Evolutionary conservation across 30 jellyfish, hydroid and myxozoan species (phyloP).

Genomic region (Hydractinia symbiolongicarpus): DNA sequence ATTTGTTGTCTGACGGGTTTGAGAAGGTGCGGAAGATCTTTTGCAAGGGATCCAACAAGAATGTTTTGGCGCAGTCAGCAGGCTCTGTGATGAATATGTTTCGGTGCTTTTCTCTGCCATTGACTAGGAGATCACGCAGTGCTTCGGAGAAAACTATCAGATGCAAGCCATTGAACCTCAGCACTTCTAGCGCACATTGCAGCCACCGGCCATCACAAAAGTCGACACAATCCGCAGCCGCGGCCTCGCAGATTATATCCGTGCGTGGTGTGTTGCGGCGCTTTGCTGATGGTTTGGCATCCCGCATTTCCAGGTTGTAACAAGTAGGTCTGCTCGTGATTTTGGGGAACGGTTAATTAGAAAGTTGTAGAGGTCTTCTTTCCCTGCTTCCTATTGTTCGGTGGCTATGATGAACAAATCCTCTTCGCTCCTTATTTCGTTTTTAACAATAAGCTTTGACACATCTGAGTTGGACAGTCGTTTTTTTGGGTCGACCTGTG

Average conservation of each 20-base stretch:
- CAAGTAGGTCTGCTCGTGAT: slow-evolving; percentile 6
- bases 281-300: not conserved
- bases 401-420: slow-evolving; percentile 41
- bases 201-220: slow-evolving; percentile 34
- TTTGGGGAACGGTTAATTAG: slow-evolving; percentile 2
- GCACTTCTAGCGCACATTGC: slow-evolving; percentile 43
- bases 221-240: slow-evolving; percentile 4
- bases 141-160: slow-evolving; percentile 30
- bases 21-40: not conserved
- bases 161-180: slow-evolving; percentile 15
- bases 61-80: slow-evolving; percentile 31
- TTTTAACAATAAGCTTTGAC: not conserved
- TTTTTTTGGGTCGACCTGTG: too few species aligned
- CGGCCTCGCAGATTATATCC: slow-evolving; percentile 18
- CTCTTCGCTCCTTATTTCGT: slow-evolving; percentile 9
- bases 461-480: slow-evolving; percentile 19
- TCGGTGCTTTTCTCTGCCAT: slow-evolving; percentile 37
- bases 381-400: slow-evolving; percentile 27
- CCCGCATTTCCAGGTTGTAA: slow-evolving; percentile 33
- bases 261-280: not conserved
- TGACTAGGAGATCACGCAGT: slow-evolving; percentile 21
- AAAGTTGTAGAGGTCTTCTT: slow-evolving; percentile 21
- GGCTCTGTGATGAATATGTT: slow-evolving; percentile 27
- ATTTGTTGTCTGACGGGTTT: slow-evolving; percentile 33
- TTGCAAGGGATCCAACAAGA: slow-evolving; percentile 31